Conservation (phyloP, 2,113 vertebrate species). For the Gambusia affinis region DNA sequence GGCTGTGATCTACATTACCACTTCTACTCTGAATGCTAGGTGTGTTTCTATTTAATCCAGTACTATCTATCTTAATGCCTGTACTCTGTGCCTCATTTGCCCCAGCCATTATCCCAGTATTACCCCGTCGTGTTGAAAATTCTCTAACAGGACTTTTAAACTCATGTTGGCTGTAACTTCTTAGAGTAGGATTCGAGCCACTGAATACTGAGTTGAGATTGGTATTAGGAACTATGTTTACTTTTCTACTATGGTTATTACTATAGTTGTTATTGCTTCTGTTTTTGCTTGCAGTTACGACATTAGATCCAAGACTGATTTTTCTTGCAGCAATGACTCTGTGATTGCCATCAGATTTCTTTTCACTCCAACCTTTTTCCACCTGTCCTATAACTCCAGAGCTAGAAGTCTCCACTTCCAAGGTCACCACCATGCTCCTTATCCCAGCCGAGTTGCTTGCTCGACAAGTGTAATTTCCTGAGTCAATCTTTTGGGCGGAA, state of each 20-base stretch:
- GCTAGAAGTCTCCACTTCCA: conserved; percentile 78
- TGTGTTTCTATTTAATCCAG: conserved; percentile 30
- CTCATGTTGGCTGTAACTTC: conserved; percentile 35
- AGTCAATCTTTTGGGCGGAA: conserved; percentile 84
- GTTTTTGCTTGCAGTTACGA: conserved; percentile 24
- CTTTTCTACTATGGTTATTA: conserved; percentile 28
- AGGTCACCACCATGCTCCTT: conserved; percentile 77
- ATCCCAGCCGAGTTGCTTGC: conserved; percentile 83
- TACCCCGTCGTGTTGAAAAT: conserved; percentile 45
- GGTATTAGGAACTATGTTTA: conserved; percentile 34
- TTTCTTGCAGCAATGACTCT: conserved; percentile 12
- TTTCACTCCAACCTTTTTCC: conserved; percentile 20
- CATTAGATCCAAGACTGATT: conserved; percentile 25
- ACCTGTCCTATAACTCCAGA: conserved; percentile 39
- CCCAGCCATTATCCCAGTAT: conserved; percentile 21
- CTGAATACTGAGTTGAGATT: conserved; percentile 20
- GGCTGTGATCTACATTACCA: conserved; percentile 29
- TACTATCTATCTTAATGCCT: conserved; percentile 38
- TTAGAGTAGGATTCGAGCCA: conserved; percentile 47
- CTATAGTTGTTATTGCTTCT: conserved; percentile 25
- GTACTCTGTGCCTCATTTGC: conserved; percentile 24
- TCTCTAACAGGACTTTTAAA: conserved; percentile 42
- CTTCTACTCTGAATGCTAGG: conserved; percentile 13
- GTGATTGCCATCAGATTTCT: conserved; percentile 2
- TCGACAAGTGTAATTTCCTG: conserved; percentile 91